Base-by-base conservation (phyloP, 2,888 invertebrate species). In the Ectemnius continuus region DNA sequence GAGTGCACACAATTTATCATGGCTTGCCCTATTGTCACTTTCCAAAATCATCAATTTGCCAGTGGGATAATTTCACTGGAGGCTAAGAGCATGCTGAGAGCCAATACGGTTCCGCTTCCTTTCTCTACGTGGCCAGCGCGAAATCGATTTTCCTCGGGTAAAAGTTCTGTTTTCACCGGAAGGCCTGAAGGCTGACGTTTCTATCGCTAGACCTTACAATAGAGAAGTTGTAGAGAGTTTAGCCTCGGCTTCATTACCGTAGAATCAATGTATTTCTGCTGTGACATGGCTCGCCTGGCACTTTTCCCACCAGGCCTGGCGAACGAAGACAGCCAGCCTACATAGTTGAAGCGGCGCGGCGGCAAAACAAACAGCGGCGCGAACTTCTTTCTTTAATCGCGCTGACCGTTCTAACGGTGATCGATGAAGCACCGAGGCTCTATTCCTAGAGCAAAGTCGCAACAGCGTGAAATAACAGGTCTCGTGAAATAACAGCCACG, bases 21-120 rank as follows among this genome's bases (percentile, higher is more conserved):
- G 8, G 8, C 36, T 1, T 0, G 36, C 8, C 28, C 6, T 11
- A 36, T 36, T 36, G 8, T 36, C 6, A 11, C 20, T 14, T 8
- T 28, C 48, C 45, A 47, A 61, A 62, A 61, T 52, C 67, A 67
- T 76, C 64, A 47, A 61, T 52, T 60, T 56, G 59, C n/a, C 23
- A 64, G 47, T 13, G 64, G 64, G 65, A 75, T 65, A 65, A 57
- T 48, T 60, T 65, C 26, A 57, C 70, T 64, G 58, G 58, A 23
- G 3, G 23, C 3, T 56, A 58, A 36, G 8, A 36, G 58, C 28
- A 58, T 20, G 58, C 63, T 45, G 56, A 56, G 20, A 16, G 63
- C 48, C 52, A 23, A 52, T 23, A 52, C 52, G 5, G 52, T 16
- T 52, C 16, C 52, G 16, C 52, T 36, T 36, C 36, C 36, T 36